Evolutionary conservation across 1,140 invertebrate species (phyloP).

Genomic region (Micrasema longulum): DNA sequence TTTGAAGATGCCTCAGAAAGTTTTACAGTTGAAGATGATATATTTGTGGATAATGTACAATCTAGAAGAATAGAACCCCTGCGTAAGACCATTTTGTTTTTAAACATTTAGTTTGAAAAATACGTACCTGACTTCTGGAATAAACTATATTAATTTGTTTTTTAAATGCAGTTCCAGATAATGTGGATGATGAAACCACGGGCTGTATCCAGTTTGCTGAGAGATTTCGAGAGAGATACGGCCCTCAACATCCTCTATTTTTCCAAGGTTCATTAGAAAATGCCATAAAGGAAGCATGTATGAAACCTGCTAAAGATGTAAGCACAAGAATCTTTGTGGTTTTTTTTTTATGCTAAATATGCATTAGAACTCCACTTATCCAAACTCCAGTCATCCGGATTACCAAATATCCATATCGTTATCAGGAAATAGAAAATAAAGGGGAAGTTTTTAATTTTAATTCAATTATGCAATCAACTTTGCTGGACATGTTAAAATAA

Average conservation of each 20-base stretch:
- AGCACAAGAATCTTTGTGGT: slow-evolving; percentile 54
- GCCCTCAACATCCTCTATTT: slow-evolving; percentile 87
- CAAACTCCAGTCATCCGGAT: too few species aligned
- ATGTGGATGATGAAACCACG: slow-evolving; percentile 85
- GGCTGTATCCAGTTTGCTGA: slow-evolving; percentile 89
- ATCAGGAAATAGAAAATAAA: too few species aligned
- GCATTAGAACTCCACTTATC: too few species aligned
- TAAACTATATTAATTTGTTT: too few species aligned
- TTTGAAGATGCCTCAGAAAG: slow-evolving; percentile 85
- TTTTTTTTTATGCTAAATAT: too few species aligned
- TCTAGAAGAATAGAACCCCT: slow-evolving; percentile 79
- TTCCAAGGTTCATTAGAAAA: slow-evolving; percentile 91
- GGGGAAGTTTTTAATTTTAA: too few species aligned
- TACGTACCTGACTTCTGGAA: too few species aligned
- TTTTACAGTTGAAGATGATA: slow-evolving; percentile 87
- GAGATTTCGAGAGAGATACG: slow-evolving; percentile 85
- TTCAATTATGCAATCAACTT: too few species aligned
- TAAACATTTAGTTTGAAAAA: slow-evolving; percentile 38
- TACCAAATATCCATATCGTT: too few species aligned
- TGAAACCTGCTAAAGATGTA: slow-evolving; percentile 90
- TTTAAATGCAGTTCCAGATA: slow-evolving; percentile 81
- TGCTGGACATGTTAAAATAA: too few species aligned
- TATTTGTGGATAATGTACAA: slow-evolving; percentile 82
- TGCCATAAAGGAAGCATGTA: slow-evolving; percentile 88
- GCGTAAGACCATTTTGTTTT: slow-evolving; percentile 70